These are phyloP conservation scores for Gobiocypris rarus DNA, from an alignment of 2,113 vertebrate genomes.

Conservation along the genomic window DNA sequence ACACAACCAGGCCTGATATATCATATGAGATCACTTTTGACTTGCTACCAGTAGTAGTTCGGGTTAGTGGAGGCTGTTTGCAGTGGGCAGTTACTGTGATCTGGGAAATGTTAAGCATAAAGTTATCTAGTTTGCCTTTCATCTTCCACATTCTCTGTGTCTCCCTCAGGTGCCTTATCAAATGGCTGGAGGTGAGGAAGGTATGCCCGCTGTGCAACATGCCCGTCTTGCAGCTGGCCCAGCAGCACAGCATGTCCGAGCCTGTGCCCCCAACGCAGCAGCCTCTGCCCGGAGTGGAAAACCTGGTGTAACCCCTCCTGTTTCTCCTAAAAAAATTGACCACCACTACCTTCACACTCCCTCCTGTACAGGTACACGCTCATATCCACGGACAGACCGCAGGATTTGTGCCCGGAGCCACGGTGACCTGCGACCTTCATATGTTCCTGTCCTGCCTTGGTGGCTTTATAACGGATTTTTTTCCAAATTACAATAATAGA, in stretches of 20 bases:
- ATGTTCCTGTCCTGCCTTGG: slow-evolving; percentile 44
- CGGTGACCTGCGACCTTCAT: slow-evolving; percentile 48
- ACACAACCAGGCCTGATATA: not conserved
- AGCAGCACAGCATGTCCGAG: slow-evolving; percentile 86
- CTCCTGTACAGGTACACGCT: slow-evolving; percentile 68
- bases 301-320: slow-evolving; percentile 84
- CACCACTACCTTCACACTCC: slow-evolving; percentile 44
- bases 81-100: not conserved
- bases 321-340: slow-evolving; percentile 19
- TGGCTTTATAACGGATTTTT: slow-evolving; percentile 57
- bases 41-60: not conserved
- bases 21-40: slow-evolving; percentile 4
- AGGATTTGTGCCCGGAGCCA: slow-evolving; percentile 61
- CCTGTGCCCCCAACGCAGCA: slow-evolving; percentile 78
- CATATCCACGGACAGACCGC: slow-evolving; percentile 55
- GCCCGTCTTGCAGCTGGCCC: slow-evolving; percentile 93
- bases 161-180: slow-evolving; percentile 93
- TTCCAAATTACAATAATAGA: slow-evolving; percentile 14
- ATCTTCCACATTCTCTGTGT: not conserved
- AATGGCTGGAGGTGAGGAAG: slow-evolving; percentile 98
- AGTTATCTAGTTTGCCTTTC: not conserved
- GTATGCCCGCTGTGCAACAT: slow-evolving; percentile 98
- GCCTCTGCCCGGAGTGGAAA: slow-evolving; percentile 89
- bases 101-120: not conserved
- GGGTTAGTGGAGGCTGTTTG: not conserved